Evolutionary conservation across 2,113 vertebrate species (phyloP), one percentile per base, ranked within the genome.

Genomic region (Rhynchomys soricoides): DNA sequence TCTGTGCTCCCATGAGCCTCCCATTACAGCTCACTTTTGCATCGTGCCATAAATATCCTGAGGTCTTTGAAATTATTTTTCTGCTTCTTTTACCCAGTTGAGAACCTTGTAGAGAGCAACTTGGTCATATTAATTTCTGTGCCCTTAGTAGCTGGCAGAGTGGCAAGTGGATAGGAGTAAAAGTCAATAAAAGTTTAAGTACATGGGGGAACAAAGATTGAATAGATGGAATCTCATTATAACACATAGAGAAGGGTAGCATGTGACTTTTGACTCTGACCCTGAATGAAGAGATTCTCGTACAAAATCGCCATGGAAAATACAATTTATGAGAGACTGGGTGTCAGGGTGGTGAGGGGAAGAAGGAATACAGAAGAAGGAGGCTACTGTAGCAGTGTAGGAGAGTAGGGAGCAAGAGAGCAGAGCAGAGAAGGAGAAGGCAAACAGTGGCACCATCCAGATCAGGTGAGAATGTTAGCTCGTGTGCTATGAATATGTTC

Each of bases 61-160:
- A 97, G 94, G 86, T 88, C 90, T 96, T 95, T 86, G 87, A 90
- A 96, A 95, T 95, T 81, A 87, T 92, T 82, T 96, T 96, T 71
- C 90, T 95, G 85, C 68, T 66, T 86, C 73, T 96, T 86, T 96
- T 85, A 93, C 59, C 90, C 75, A 75, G 29, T 52, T 73, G 90
- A 97, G 70, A 45, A 68, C 90, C 79, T 85, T 81, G 57, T 93
- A 85, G 79, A 91, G 64, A 93, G 75, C 87, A 77, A 86, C 85
- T 81, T 90, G 85, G 75, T 94, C 75, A 75, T 96, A 81, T 37
- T 94, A 74, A 93, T 87, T 89, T 81, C 12, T 64, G 85, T 59
- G 55, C 52, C 94, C 40, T 87, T 85, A 68, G 64, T 75, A 79
- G 43, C 45, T 78, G 87, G 68, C 24, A 90, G 66, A 96, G 79